Base-by-base conservation (phyloP, 2,797 vertebrate species). In the Urosaurus nigricauda region DNA sequence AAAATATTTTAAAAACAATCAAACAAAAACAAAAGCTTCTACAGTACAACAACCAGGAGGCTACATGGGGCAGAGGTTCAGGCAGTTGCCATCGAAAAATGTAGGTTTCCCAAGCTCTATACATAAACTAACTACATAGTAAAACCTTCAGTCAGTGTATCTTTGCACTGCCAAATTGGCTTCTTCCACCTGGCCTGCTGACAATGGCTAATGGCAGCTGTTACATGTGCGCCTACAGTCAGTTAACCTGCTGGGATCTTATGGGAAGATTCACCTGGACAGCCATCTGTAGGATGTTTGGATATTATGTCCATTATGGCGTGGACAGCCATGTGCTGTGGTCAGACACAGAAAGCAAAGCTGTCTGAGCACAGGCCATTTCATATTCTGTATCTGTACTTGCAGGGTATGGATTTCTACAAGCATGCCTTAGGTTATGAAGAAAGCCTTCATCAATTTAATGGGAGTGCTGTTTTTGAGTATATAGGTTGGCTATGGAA, bases 361-460 rank as follows among this genome's bases (percentile, higher is more conserved):
- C 8, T 35, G 24, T 40, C 2, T 51, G 65, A 74, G 65, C 58
- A 53, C 17, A 80, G 85, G 9, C 26, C 24, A 4, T 65, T 81
- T 53, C 35, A 14, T 82, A 77, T 53, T 17, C 4, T 24, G 17
- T 58, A 85, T 17, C 73, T 84, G 12, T 40, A n/a, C 9, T 78
- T 35, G 12, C 5, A 35, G 1, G 24, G 29, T 73, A 81, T 74
- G 4, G 40, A 24, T n/a, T 68, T 43, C 26, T 29, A 56, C 5
- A 56, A 37, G 40, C 11, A 53, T 5, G n/a, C 35, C 85, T 40
- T 40, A 26, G 11, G 35, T 56, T 90, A 16, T 32, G 70, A 68
- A 6, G 53, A 93, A 88, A 87, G 92, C 83, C 80, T 73, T 87
- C 84, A 47, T 35, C 2, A 9, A 60, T 93, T 90, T 86, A 63